These are phyloP conservation scores for Siderastrea siderea DNA, from an alignment of 92 coral and sea anemone genomes.

Conservation along the genomic window DNA sequence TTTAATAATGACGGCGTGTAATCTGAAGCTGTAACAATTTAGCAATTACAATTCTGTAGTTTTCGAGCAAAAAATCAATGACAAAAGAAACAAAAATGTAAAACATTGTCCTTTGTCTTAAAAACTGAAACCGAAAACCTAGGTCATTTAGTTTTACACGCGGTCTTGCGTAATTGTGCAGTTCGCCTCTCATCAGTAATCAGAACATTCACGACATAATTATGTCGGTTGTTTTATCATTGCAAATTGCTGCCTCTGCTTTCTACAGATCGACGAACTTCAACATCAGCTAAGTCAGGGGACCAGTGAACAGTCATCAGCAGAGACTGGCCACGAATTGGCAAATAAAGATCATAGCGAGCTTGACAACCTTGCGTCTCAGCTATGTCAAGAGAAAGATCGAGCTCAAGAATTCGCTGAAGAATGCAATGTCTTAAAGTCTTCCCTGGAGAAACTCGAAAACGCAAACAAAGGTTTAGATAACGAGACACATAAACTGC, in stretches of 20 bases:
- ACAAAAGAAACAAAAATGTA: no score
- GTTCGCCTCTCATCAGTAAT: no score
- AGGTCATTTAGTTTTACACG: no score
- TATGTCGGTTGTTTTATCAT: no score
- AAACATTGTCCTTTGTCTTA: no score
- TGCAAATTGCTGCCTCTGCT: background rate
- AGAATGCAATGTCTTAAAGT: conserved; percentile 10
- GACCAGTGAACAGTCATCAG: background rate
- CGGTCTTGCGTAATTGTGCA: no score
- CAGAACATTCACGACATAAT: no score
- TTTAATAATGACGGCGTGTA: no score
- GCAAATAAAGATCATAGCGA: background rate
- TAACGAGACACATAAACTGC: background rate
- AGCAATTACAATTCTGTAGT: no score
- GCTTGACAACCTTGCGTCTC: background rate
- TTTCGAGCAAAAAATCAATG: no score
- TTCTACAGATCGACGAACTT: conserved; percentile 17
- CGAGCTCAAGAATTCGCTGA: conserved; percentile 2
- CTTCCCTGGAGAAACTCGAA: background rate
- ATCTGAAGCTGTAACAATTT: no score
- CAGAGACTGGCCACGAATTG: background rate
- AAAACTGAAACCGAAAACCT: no score
- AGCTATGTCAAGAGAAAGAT: conserved; percentile 22
- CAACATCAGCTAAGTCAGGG: background rate
- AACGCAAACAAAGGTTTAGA: background rate